phyloP scores from a whole-genome alignment of 2,888 invertebrate genomes.

The Cosmia trapezina region DNA sequence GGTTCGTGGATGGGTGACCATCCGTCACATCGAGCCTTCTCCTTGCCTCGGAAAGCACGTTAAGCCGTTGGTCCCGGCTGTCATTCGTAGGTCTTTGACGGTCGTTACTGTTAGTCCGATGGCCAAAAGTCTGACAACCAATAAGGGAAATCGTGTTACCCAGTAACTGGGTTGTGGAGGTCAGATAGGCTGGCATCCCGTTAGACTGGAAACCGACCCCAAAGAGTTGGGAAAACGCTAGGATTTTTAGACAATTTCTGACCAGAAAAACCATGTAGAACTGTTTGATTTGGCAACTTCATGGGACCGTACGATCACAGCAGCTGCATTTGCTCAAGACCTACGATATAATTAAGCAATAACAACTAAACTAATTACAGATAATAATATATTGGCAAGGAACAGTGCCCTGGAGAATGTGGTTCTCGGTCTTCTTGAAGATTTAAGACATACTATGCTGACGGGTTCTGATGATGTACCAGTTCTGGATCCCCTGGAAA shows the following conservation, averaged over 20 bases:
- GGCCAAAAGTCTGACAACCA: too few relatives aligned
- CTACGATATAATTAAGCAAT: not conserved
- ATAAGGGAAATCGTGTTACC: too few relatives aligned
- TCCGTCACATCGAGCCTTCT: too few relatives aligned
- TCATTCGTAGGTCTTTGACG: too few relatives aligned
- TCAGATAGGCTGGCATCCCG: too few relatives aligned
- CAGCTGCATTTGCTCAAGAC: not conserved
- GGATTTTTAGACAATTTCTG: not conserved
- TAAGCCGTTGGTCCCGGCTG: too few relatives aligned
- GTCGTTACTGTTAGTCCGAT: too few relatives aligned
- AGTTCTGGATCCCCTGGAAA: constrained; percentile 76
- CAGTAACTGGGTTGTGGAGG: too few relatives aligned
- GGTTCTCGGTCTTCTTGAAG: constrained; percentile 67
- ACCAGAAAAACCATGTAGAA: not conserved
- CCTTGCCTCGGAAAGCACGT: too few relatives aligned
- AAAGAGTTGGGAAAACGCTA: too few relatives aligned
- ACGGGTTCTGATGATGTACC: constrained; percentile 76
- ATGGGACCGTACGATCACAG: not conserved
- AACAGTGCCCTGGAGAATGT: constrained; percentile 68
- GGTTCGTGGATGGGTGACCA: too few relatives aligned
- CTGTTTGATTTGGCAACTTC: not conserved
- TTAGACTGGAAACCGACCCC: too few relatives aligned
- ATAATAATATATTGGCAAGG: constrained; percentile 33
- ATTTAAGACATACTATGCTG: constrained; percentile 68
- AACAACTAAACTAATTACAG: constrained; percentile 56